Base-by-base conservation (phyloP, 2,888 invertebrate genomes). In the Drosophila eohydei region DNA sequence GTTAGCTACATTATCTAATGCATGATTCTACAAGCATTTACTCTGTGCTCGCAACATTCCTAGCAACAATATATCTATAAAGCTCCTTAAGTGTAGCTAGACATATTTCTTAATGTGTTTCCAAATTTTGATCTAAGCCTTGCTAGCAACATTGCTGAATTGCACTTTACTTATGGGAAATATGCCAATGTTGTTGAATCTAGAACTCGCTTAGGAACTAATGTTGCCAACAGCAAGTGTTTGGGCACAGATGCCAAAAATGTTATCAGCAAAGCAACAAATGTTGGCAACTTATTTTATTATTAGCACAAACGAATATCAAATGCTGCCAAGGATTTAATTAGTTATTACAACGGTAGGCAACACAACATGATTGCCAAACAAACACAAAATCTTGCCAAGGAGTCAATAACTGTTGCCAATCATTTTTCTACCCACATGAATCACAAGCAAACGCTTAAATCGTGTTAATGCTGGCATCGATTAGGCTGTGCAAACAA, bases 401-500 rank as follows among this genome's bases (percentile, higher is more conserved):
- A 26, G 28, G 16, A 21, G 7, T 9, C 11, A 40, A 4, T 34
- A 61, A 36, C n/a, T 51, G 51, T 51, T 51, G 51, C 14, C 51
- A 51, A n/a, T n/a, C 4, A 8, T 14, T n/a, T 41, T 16, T n/a
- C 41, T n/a, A 41, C 16, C 41, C 8, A 11, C 51, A 34, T 5
- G 16, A 16, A 50, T 16, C 32, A n/a, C 8, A 26, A 14, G 52
- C 32, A 26, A 28, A 38, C 36, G 14, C 30, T 16, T 48, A 30
- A 58, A 58, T 58, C 50, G 44, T 44, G 41, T 26, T 38, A 76
- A 70, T 71, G 50, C 32, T 38, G 61, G 50, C 60, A 59, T 66
- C 46, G 40, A 44, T 58, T 74, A 58, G 65, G n/a, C 28, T 46
- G 59, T 5, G 43, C 32, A 61, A 28, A 5, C 55, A 69, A 61